Evolutionary conservation across 2,888 invertebrate genomes (phyloP), one percentile per base, ranked within the genome.

Genomic region (Epistrophe grossulariae): DNA sequence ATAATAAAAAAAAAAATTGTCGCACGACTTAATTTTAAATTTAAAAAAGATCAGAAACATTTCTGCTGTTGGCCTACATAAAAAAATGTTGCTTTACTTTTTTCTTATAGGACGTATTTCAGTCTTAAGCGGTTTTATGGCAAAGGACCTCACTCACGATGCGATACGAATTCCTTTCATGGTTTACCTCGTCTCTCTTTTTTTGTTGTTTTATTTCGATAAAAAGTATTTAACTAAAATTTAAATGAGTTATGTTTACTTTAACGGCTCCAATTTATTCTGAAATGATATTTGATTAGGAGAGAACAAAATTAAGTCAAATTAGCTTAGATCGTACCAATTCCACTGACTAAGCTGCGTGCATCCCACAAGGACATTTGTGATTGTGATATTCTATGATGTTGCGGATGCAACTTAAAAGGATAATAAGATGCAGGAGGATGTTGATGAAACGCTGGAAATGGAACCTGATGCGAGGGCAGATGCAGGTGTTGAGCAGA

Each of bases 331-430:
- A 4, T 64, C 87, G 68, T 82, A 92, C 92, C 92, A 89, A 92
- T 90, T 88, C 92, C 92, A 88, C 92, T 92, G 88, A 92, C 92
- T 84, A 92, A 90, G 89, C 92, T 92, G 70, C 92, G 91, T 19
- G 92, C 90, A 90, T 92, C 92, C 92, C 92, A 92, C 72, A 92
- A 90, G 57, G 92, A 92, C 59, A 92, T 87, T 78, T 92, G 92
- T 60, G 92, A 92, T 88, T 92, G 92, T 50, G 92, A 92, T 64
- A 92, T 89, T 64, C 92, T 92, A 89, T 92, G 92, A 87, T 92
- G 92, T 57, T 90, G 91, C 59, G 92, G 91, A 89, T 92, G 92
- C 45, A 92, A 84, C 82, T 92, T 91, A 77, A 92, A 92, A 4
- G 92, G 92, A 72, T 92, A 92, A 79, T 91, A 92, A 57, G 90